Conservation (phyloP, 2,797 vertebrate genomes). For the Morelia viridis region DNA sequence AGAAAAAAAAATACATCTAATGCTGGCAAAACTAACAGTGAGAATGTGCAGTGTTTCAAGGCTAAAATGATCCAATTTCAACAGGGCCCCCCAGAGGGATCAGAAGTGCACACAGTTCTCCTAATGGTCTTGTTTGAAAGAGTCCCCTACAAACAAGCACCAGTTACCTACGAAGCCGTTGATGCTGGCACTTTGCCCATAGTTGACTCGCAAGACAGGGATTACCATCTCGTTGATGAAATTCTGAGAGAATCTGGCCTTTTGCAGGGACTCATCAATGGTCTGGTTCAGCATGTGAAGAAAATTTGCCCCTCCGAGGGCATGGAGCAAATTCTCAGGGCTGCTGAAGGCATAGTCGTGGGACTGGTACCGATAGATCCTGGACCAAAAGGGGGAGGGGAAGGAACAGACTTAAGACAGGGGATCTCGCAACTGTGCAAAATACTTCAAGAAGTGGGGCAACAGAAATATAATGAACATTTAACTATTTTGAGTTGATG, state of each 20-base stretch:
- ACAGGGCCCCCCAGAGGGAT: no score
- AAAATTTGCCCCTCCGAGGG: constrained; percentile 83
- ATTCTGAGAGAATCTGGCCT: constrained; percentile 85
- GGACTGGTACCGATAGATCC: constrained; percentile 95
- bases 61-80: no score
- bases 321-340: constrained; percentile 84
- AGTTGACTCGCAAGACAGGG: constrained; percentile 82
- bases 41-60: no score
- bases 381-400: constrained; percentile 55
- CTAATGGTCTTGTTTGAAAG: no score
- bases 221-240: constrained; percentile 86
- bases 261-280: constrained; percentile 85
- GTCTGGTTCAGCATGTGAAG: constrained; percentile 82
- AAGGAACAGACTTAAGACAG: background rate
- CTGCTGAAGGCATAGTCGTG: constrained; percentile 90
- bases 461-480: background rate
- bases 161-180: constrained; percentile 86
- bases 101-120: no score
- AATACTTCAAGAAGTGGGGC: background rate
- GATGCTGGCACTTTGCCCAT: constrained; percentile 82
- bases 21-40: no score
- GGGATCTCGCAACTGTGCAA: background rate
- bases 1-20: no score
- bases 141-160: no score
- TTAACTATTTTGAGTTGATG: background rate